phyloP scores from a whole-genome alignment of 2,888 invertebrate species.

The Cheilosia variabilis region DNA sequence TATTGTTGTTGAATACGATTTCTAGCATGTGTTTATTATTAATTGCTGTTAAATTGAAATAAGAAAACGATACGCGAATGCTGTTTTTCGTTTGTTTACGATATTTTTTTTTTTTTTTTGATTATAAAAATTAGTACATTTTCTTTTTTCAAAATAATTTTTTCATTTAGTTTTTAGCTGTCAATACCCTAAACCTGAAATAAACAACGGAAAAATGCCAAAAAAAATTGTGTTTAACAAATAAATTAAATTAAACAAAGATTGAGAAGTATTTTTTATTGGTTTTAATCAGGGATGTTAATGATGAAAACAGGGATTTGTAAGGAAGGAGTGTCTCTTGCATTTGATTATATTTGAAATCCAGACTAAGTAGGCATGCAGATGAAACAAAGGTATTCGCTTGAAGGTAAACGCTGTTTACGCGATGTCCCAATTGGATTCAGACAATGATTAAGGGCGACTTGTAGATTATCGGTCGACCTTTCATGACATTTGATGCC shows the following conservation, averaged over 20 bases:
- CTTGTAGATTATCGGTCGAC: no score
- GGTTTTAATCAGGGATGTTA: slow-evolving; percentile 54
- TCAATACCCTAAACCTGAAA: slow-evolving; percentile 79
- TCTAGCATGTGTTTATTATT: slow-evolving; percentile 43
- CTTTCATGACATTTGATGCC: no score
- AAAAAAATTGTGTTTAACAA: slow-evolving; percentile 76
- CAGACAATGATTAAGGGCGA: no score
- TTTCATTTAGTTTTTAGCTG: slow-evolving; percentile 77
- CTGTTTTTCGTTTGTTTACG: neutral
- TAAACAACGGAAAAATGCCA: slow-evolving; percentile 77
- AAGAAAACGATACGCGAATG: slow-evolving; percentile 34
- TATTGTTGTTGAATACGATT: slow-evolving; percentile 42
- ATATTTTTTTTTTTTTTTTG: slow-evolving; percentile 10
- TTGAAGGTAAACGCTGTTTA: no score
- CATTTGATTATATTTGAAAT: neutral
- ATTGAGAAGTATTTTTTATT: slow-evolving; percentile 43
- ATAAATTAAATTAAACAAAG: slow-evolving; percentile 72
- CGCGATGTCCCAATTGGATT: no score
- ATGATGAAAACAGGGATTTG: slow-evolving; percentile 67
- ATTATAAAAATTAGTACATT: slow-evolving; percentile 53
- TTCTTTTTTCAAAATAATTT: slow-evolving; percentile 42
- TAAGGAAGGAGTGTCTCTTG: slow-evolving; percentile 16
- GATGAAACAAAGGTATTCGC: neutral
- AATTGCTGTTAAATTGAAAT: slow-evolving; percentile 37
- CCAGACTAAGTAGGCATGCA: neutral